A percentile compares a stretch with the other conserved stretches of the same genome.
Conservation (phyloP, 2,113 vertebrate genomes). For the Xiphophorus maculatus region DNA sequence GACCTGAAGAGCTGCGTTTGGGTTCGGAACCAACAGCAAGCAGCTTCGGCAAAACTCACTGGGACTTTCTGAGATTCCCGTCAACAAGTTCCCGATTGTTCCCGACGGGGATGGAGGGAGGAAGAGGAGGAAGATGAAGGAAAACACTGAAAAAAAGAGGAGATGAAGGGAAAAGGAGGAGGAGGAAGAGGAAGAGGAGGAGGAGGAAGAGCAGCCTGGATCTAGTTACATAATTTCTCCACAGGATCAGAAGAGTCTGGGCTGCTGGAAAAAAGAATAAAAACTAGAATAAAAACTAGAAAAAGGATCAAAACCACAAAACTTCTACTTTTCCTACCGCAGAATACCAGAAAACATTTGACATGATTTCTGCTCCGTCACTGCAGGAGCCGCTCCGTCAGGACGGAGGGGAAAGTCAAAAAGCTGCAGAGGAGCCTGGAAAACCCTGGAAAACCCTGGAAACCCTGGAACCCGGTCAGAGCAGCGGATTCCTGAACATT, state of each 20-base stretch:
- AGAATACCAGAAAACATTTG: neutral
- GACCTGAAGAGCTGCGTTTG: neutral
- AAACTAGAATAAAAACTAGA: neutral
- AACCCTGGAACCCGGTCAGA: too few species aligned
- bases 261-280: neutral
- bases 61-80: slow-evolving; percentile 2
- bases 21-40: too few species aligned
- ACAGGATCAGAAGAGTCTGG: slow-evolving; percentile 54
- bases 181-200: neutral
- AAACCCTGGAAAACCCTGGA: too few species aligned
- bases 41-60: neutral
- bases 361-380: too few species aligned
- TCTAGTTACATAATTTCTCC: slow-evolving; percentile 69
- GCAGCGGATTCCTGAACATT: slow-evolving; percentile 10
- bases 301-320: slow-evolving; percentile 23
- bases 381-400: too few species aligned
- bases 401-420: too few species aligned
- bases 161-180: neutral
- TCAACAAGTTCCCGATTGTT: slow-evolving; percentile 57
- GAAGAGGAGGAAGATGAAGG: neutral
- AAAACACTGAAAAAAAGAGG: neutral
- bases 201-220: slow-evolving; percentile 33
- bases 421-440: too few species aligned
- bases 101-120: slow-evolving; percentile 24
- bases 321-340: neutral